These are phyloP conservation scores for Pteronura brasiliensis DNA, from an alignment of 2,113 vertebrate species.

Conservation along the genomic window DNA sequence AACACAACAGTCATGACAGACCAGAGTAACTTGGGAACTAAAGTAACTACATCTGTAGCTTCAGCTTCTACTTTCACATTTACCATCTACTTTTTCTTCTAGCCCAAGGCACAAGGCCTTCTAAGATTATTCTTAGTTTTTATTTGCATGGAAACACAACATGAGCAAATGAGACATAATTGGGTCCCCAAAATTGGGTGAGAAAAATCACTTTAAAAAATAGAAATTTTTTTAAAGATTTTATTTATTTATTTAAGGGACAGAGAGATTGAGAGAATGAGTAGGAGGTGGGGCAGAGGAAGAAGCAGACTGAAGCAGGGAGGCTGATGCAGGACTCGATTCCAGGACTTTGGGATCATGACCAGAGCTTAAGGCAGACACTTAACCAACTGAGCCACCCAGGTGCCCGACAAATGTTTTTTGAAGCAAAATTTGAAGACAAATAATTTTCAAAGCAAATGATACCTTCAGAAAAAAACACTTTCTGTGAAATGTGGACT, in stretches of 20 bases:
- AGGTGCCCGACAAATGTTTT: neutral
- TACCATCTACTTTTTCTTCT: neutral
- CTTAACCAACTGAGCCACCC: neutral
- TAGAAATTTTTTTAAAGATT: neutral
- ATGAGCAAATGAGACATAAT: neutral
- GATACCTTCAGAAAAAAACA: neutral
- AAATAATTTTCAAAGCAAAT: neutral
- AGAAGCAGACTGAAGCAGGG: too few relatives aligned
- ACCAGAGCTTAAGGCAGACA: neutral
- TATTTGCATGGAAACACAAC: neutral
- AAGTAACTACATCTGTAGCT: neutral
- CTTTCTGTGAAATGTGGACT: neutral
- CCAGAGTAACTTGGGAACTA: neutral
- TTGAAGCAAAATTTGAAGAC: neutral
- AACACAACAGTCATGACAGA: neutral
- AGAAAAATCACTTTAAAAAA: neutral
- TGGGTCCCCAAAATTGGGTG: neutral
- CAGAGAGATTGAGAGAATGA: too few relatives aligned
- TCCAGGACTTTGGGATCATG: too few relatives aligned
- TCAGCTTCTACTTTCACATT: neutral
- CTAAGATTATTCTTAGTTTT: neutral
- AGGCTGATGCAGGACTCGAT: too few relatives aligned
- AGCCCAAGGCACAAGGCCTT: neutral
- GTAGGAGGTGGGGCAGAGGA: too few relatives aligned
- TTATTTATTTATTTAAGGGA: too few relatives aligned